Conservation (phyloP, 2,113 vertebrate species). For the Ictidomys tridecemlineatus region DNA sequence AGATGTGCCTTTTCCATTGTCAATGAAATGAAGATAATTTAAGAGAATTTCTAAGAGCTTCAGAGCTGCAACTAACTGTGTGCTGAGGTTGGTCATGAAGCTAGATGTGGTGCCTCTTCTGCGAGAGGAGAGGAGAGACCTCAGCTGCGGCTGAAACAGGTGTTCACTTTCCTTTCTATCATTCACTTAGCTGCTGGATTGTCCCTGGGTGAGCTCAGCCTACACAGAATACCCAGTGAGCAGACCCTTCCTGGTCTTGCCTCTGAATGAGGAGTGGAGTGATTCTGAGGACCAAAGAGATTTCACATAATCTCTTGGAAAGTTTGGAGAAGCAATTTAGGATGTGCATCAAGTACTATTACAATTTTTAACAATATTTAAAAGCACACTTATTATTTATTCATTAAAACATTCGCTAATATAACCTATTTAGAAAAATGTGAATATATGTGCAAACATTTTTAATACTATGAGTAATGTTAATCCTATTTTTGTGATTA, state of each 20-base stretch:
- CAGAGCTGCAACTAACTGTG: background rate
- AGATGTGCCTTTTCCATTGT: background rate
- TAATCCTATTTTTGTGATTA: conserved; percentile 33
- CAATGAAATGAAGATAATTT: background rate
- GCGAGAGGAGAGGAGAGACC: too few species aligned
- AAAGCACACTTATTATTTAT: background rate
- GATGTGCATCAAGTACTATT: background rate
- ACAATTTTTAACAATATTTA: background rate
- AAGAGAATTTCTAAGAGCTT: conserved; percentile 5
- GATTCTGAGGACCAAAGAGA: background rate
- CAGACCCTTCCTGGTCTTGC: background rate
- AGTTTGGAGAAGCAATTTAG: background rate
- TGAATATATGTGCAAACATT: background rate
- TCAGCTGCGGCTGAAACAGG: background rate
- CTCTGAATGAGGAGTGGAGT: too few species aligned
- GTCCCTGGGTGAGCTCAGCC: background rate
- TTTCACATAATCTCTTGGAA: background rate
- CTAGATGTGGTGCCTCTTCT: background rate
- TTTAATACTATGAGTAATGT: conserved; percentile 17
- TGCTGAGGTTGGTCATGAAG: background rate
- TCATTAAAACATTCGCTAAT: background rate
- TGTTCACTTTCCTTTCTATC: background rate
- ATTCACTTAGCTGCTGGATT: background rate
- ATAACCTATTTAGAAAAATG: conserved; percentile 11
- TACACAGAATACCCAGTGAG: rapidly evolving